A percentile compares a stretch with the other conserved stretches of the same genome.
These are phyloP conservation scores for Notechis scutatus DNA, from an alignment of 2,113 vertebrate genomes.

Conservation along the genomic window DNA sequence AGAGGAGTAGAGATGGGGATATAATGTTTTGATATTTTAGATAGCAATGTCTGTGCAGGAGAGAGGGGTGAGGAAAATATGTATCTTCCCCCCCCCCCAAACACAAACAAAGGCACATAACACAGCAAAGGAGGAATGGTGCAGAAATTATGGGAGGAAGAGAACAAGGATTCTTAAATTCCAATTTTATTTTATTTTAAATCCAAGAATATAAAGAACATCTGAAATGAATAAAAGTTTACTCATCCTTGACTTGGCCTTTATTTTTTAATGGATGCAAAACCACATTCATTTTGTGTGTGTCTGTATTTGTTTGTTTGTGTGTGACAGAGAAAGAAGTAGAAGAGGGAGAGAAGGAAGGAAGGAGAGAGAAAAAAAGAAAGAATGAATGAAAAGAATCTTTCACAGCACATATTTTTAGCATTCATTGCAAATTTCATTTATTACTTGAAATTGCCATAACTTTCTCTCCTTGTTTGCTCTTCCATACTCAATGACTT, in stretches of 20 bases:
- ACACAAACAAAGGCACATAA: conserved; percentile 22
- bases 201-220: conserved; percentile 30
- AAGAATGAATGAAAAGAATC: background rate
- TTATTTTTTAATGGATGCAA: background rate
- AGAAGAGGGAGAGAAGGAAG: too few species aligned
- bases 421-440: background rate
- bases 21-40: conserved; percentile 44
- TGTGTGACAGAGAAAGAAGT: background rate
- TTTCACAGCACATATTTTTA: background rate
- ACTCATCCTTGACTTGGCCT: background rate
- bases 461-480: background rate
- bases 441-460: background rate
- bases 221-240: background rate
- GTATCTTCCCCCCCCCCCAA: background rate
- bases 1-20: conserved; percentile 32
- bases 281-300: background rate
- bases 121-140: conserved; percentile 43
- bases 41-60: conserved; percentile 36
- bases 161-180: conserved; percentile 30
- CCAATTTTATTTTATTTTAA: background rate
- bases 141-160: conserved; percentile 41
- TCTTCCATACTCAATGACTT: background rate
- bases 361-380: too few species aligned
- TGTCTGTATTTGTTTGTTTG: background rate
- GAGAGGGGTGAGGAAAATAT: conserved; percentile 41